Conservation (phyloP, 2,888 invertebrate species). For the Pardosa pseudoannulata region DNA sequence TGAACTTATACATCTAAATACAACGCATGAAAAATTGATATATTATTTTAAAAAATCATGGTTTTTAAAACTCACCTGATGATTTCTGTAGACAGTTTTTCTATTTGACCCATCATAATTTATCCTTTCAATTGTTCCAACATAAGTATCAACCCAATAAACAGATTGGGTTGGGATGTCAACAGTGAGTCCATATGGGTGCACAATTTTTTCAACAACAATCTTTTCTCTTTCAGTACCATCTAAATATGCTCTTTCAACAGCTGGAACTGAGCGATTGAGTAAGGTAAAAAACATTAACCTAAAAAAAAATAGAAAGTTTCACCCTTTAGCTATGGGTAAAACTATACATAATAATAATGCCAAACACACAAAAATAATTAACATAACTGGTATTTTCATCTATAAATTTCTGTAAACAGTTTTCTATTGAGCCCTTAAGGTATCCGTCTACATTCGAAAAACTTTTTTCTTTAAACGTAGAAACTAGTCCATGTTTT, state of each 20-base stretch:
- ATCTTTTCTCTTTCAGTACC: conserved; percentile 82
- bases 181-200: conserved; percentile 85
- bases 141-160: conserved; percentile 89
- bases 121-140: conserved; percentile 87
- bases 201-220: conserved; percentile 85
- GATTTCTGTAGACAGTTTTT: conserved; percentile 81
- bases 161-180: conserved; percentile 85
- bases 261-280: conserved; percentile 82
- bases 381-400: too few species aligned
- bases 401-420: too few species aligned
- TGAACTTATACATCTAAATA: too few species aligned
- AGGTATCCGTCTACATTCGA: too few species aligned
- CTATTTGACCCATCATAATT: conserved; percentile 86
- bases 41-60: too few species aligned
- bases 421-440: too few species aligned
- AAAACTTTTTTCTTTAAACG: too few species aligned
- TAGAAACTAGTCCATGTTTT: too few species aligned
- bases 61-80: conserved; percentile 79
- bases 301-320: conserved; percentile 77
- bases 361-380: too few species aligned
- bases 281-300: conserved; percentile 88
- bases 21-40: too few species aligned
- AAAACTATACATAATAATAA: too few species aligned
- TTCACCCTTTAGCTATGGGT: too few species aligned
- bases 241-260: conserved; percentile 83